Evolutionary conservation across 2,888 invertebrate species (phyloP).

Genomic region (Diarsia dahlii): DNA sequence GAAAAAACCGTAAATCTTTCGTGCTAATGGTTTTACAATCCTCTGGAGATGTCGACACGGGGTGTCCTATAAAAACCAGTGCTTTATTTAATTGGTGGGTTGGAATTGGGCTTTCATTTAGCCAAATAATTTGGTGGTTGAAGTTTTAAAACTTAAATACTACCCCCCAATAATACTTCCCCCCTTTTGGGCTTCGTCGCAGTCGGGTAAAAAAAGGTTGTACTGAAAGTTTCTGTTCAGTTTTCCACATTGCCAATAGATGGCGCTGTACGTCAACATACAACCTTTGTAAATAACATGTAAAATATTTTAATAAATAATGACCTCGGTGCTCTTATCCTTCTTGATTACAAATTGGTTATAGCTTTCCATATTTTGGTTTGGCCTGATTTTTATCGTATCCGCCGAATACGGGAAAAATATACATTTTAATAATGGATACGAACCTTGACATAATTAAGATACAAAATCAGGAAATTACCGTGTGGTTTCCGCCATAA

Average conservation of each 20-base stretch:
- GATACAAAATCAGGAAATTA: slow-evolving; percentile 45
- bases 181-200: too few species aligned
- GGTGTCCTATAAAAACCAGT: background rate
- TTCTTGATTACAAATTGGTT: slow-evolving; percentile 51
- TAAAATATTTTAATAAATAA: slow-evolving; percentile 11
- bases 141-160: background rate
- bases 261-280: slow-evolving; percentile 33
- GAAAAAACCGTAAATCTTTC: slow-evolving; percentile 34
- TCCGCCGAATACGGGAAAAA: slow-evolving; percentile 43
- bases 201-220: too few species aligned
- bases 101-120: too few species aligned
- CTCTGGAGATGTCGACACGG: slow-evolving; percentile 11
- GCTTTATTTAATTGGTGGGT: background rate
- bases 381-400: slow-evolving; percentile 54
- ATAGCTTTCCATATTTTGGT: slow-evolving; percentile 43
- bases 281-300: background rate
- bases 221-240: background rate
- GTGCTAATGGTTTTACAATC: slow-evolving; percentile 19
- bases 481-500: slow-evolving; percentile 31
- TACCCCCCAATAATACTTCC: too few species aligned
- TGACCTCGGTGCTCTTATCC: slow-evolving; percentile 52
- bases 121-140: background rate
- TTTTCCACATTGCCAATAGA: slow-evolving; percentile 30
- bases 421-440: slow-evolving; percentile 40
- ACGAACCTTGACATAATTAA: slow-evolving; percentile 48